Evolutionary conservation across 2,888 invertebrate genomes (phyloP).

Genomic region (Aphodius granarius): DNA sequence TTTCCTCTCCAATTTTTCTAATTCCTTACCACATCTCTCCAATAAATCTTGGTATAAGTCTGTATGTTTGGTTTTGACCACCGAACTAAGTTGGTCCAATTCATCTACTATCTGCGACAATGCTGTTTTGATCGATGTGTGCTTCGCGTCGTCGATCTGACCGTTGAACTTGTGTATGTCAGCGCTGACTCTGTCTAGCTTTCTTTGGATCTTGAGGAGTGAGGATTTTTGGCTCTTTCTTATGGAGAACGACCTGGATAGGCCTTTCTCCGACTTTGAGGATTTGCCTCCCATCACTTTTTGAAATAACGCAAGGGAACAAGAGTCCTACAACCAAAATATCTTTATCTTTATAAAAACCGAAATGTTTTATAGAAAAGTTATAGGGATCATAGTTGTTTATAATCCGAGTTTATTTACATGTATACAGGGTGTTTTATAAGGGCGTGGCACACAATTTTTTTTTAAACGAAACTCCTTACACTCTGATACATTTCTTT

Average conservation of each 20-base stretch:
- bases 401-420: too few species aligned
- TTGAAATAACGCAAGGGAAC: background rate
- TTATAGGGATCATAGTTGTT: too few species aligned
- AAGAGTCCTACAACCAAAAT: too few species aligned
- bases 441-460: too few species aligned
- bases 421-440: too few species aligned
- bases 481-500: too few species aligned
- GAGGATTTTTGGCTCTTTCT: conserved; percentile 24
- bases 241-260: conserved; percentile 19
- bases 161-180: conserved; percentile 26
- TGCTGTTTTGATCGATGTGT: conserved; percentile 22
- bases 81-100: conserved; percentile 21
- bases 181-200: conserved; percentile 17
- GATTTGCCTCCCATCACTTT: conserved; percentile 23
- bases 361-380: too few species aligned
- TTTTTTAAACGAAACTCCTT: too few species aligned
- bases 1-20: conserved; percentile 22
- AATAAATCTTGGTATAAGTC: conserved; percentile 21
- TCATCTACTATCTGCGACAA: conserved; percentile 22
- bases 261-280: conserved; percentile 17
- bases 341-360: too few species aligned
- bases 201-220: conserved; percentile 22
- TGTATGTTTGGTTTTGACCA: conserved; percentile 25
- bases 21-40: conserved; percentile 21
- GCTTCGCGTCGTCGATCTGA: conserved; percentile 19